Evolutionary conservation across 2,797 vertebrate species (phyloP).

Genomic region (Acridotheres tristis): DNA sequence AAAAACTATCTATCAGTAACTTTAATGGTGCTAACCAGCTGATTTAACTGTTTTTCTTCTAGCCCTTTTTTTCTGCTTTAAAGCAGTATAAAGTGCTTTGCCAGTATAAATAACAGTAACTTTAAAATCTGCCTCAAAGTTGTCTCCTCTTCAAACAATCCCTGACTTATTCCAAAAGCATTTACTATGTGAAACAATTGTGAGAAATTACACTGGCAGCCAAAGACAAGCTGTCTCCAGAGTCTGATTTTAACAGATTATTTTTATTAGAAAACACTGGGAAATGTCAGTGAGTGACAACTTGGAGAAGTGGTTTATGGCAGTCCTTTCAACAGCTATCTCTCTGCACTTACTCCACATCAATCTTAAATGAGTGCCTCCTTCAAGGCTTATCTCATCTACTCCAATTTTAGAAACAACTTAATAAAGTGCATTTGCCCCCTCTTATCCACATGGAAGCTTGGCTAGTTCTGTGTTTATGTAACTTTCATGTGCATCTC

Average conservation of each 20-base stretch:
- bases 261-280: slow-evolving; percentile 52
- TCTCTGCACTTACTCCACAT: background rate
- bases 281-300: slow-evolving; percentile 19
- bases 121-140: background rate
- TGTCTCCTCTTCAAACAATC: background rate
- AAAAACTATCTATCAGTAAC: background rate
- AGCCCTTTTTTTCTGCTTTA: background rate
- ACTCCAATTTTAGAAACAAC: slow-evolving; percentile 32
- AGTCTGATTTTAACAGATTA: slow-evolving; percentile 41
- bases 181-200: background rate
- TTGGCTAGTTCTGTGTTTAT: background rate
- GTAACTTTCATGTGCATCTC: background rate
- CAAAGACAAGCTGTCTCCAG: slow-evolving; percentile 33
- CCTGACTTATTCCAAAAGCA: background rate
- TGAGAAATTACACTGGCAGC: background rate
- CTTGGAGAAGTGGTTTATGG: slow-evolving; percentile 10
- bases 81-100: background rate
- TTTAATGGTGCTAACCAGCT: background rate
- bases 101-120: background rate
- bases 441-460: background rate
- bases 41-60: background rate
- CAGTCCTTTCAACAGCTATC: slow-evolving; percentile 24
- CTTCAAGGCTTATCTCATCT: slow-evolving; percentile 32
- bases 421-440: slow-evolving; percentile 48
- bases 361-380: slow-evolving; percentile 21